Evolutionary conservation across 2,888 invertebrate species (phyloP).

Genomic region (Hemicrepidius hirtus): DNA sequence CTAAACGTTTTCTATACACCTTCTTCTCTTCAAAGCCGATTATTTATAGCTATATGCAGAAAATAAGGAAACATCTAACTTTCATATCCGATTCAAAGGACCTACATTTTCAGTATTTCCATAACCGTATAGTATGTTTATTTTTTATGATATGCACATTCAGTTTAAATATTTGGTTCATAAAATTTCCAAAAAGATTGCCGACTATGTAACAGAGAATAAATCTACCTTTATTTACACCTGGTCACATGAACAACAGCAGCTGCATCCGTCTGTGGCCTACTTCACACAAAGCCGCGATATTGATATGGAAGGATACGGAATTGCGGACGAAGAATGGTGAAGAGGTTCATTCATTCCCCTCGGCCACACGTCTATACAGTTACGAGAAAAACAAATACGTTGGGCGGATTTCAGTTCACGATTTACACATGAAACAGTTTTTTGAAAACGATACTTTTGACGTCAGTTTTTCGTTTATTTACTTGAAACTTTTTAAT

Average conservation of each 20-base stretch:
- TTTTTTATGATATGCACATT: neutral
- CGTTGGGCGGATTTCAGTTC: neutral
- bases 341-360: constrained; percentile 46
- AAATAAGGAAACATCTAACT: no score
- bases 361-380: constrained; percentile 41
- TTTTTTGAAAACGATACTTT: neutral
- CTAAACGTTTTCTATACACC: no score
- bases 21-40: no score
- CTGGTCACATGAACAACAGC: constrained; percentile 31
- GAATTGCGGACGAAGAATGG: constrained; percentile 49
- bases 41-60: no score
- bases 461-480: neutral
- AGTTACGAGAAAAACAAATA: constrained; percentile 42
- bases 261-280: constrained; percentile 51
- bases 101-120: no score
- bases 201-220: constrained; percentile 1
- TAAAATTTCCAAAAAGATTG: neutral
- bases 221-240: constrained; percentile 38
- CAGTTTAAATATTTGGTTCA: constrained; percentile 2
- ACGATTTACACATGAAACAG: constrained; percentile 21
- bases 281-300: constrained; percentile 47
- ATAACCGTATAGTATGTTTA: neutral
- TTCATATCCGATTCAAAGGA: no score
- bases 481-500: no score
- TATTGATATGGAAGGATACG: constrained; percentile 35